Percentiles rank a stretch among this genome's conserved stretches.
Conservation (phyloP, 1,140 invertebrate species). For the Drosophila willistoni region DNA sequence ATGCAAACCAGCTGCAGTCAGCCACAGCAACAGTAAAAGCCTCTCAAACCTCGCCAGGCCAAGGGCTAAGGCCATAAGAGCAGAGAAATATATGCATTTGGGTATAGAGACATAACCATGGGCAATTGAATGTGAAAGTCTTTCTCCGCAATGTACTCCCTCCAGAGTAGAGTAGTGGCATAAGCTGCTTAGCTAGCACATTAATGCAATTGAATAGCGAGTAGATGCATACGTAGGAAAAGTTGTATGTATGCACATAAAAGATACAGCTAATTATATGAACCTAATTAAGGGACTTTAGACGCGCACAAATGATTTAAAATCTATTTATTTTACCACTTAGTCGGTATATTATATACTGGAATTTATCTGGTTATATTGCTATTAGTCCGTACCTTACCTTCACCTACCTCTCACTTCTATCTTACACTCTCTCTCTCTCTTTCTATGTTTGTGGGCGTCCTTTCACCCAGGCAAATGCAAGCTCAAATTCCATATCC, state of each 20-base stretch:
- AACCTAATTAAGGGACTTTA: not conserved
- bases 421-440: not conserved
- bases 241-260: not conserved
- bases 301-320: not conserved
- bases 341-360: not conserved
- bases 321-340: not conserved
- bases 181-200: not conserved
- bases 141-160: slow-evolving; percentile 27
- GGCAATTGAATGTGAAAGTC: slow-evolving; percentile 70
- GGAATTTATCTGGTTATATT: not conserved
- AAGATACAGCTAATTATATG: not conserved
- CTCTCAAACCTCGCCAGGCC: not conserved
- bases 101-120: not conserved
- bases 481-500: slow-evolving; percentile 20
- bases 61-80: not conserved
- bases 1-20: not conserved
- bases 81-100: not conserved
- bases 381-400: not conserved
- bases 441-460: slow-evolving; percentile 10
- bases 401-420: no score
- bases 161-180: not conserved
- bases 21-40: no score
- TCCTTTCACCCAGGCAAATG: slow-evolving; percentile 51
- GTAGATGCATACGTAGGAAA: not conserved
- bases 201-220: slow-evolving; percentile 3